Percentiles rank a stretch among this genome's conserved stretches.
phyloP scores from a whole-genome alignment of 2,113 vertebrate genomes.

The Podocnemis expansa region DNA sequence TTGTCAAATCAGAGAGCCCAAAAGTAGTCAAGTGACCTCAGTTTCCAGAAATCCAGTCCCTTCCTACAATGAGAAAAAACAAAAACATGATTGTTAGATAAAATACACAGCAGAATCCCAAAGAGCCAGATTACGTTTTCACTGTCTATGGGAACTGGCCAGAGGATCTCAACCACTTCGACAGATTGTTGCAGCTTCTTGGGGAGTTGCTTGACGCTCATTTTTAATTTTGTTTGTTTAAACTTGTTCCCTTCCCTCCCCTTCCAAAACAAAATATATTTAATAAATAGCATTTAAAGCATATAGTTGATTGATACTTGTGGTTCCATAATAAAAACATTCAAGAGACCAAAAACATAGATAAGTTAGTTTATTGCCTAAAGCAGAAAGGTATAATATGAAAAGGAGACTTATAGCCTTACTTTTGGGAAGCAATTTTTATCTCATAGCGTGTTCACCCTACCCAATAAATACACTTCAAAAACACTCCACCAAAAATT shows the following conservation, averaged over 20 bases:
- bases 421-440: not conserved
- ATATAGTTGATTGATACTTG: too few relatives aligned
- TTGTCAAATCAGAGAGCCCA: not conserved
- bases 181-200: not conserved
- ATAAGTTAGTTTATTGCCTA: not conserved
- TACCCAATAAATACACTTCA: not conserved
- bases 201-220: not conserved
- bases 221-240: not conserved
- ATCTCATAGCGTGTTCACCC: not conserved
- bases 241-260: not conserved
- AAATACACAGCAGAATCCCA: not conserved
- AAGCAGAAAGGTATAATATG: not conserved
- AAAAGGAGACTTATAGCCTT: not conserved
- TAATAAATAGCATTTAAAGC: not conserved
- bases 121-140: not conserved
- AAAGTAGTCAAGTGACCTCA: slow-evolving; percentile 28
- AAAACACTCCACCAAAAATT: not conserved
- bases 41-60: not conserved
- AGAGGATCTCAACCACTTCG: not conserved
- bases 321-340: too few relatives aligned
- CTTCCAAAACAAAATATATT: not conserved
- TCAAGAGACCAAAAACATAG: not conserved
- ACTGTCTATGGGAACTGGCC: not conserved
- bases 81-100: not conserved
- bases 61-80: slow-evolving; percentile 50